phyloP scores from a whole-genome alignment of 2,888 invertebrate genomes.

The Fragum sueziense region DNA sequence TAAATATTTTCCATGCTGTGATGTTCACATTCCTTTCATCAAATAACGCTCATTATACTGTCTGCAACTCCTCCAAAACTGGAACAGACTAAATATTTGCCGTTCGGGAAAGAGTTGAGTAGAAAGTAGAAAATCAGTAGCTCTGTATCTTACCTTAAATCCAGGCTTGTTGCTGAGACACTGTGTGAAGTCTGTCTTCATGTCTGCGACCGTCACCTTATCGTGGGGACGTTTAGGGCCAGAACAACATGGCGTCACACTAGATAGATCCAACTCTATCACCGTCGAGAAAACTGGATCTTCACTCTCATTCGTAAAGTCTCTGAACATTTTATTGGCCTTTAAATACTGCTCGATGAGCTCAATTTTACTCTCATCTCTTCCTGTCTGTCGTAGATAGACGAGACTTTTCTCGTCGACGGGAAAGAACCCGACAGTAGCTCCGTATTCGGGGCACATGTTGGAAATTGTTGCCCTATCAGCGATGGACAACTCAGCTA shows the following conservation, averaged over 20 bases:
- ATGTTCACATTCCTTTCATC: too few species aligned
- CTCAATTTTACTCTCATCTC: conserved; percentile 87
- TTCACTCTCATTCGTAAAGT: conserved; percentile 89
- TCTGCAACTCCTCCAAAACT: too few species aligned
- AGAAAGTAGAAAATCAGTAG: too few species aligned
- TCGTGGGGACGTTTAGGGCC: conserved; percentile 99
- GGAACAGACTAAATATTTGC: too few species aligned
- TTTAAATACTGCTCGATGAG: conserved; percentile 92
- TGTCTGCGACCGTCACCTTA: conserved; percentile 93
- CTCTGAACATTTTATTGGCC: conserved; percentile 91
- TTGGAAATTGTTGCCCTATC: conserved; percentile 99
- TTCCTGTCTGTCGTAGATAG: conserved; percentile 94
- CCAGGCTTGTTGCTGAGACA: conserved; percentile 91
- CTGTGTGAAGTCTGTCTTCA: conserved; percentile 93
- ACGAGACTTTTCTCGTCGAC: conserved; percentile 91
- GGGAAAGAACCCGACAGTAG: conserved; percentile 97
- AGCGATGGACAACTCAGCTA: conserved; percentile 94
- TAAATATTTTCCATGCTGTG: too few species aligned
- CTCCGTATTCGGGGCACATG: conserved; percentile 99
- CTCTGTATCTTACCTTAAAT: conserved; percentile 87
- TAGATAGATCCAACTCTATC: conserved; percentile 91
- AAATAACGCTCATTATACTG: too few species aligned
- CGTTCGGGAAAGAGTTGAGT: too few species aligned
- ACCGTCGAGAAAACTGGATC: conserved; percentile 92
- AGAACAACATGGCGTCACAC: conserved; percentile 96